These are phyloP conservation scores for Pegoplata infirma DNA, from an alignment of 2,888 invertebrate genomes.

Conservation along the genomic window DNA sequence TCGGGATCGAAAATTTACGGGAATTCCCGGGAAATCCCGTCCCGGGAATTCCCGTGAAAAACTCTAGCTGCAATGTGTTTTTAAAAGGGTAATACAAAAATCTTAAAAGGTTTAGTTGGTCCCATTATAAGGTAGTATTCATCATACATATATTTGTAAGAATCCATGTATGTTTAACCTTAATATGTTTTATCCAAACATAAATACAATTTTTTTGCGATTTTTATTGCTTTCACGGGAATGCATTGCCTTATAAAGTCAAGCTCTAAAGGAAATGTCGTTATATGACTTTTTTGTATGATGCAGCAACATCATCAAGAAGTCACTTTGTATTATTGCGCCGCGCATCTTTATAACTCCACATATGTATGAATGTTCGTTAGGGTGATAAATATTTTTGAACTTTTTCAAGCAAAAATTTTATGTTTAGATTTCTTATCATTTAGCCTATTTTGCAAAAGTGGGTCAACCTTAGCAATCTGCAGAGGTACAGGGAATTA, in stretches of 20 bases:
- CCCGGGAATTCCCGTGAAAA: too few relatives aligned
- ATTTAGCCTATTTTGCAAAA: too few relatives aligned
- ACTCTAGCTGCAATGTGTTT: too few relatives aligned
- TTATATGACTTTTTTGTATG: constrained; percentile 14
- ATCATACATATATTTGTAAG: not conserved
- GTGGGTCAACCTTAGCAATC: too few relatives aligned
- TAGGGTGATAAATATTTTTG: not conserved
- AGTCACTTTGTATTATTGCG: constrained; percentile 50
- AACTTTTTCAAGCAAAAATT: too few relatives aligned
- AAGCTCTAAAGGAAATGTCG: constrained; percentile 44
- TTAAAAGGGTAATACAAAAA: too few relatives aligned
- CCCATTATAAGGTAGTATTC: too few relatives aligned
- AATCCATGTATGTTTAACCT: constrained; percentile 28
- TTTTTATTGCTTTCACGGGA: constrained; percentile 75
- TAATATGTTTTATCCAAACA: constrained; percentile 19
- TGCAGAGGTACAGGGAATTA: too few relatives aligned
- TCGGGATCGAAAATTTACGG: too few relatives aligned
- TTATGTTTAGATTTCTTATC: too few relatives aligned
- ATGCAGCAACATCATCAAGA: constrained; percentile 51
- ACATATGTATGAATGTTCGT: not conserved
- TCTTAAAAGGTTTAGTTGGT: too few relatives aligned
- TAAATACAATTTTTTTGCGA: constrained; percentile 64
- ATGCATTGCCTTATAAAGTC: constrained; percentile 64
- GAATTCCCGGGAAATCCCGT: too few relatives aligned
- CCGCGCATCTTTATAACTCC: constrained; percentile 26